Evolutionary conservation across 2,888 invertebrate species (phyloP), one percentile per base, ranked within the genome.

Genomic region (Rhagonycha lutea): DNA sequence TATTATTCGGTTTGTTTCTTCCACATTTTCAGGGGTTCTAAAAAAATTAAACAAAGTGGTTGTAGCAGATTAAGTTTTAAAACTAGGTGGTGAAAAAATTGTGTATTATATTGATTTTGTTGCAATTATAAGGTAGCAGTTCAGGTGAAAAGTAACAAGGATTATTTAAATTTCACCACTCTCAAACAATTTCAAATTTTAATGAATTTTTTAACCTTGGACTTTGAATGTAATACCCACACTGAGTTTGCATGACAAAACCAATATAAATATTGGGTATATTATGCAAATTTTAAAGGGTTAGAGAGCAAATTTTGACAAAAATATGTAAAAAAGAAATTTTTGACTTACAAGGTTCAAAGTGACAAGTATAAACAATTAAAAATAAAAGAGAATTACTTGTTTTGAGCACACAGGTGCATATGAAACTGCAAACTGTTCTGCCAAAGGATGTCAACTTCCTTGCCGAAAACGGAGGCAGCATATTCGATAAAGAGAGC

Each of bases 401-500:
- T 32, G 68, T 18, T 65, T 24, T 65, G 63, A 7, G 63, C 63
- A 24, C 63, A 65, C n/a, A 65, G 26, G 12, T 65, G 23, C 24
- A 65, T 24, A 7, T 65, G 63, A 11, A 65, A 65, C 12, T 65
- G 24, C n/a, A 65, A 65, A 65, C 26, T 65, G 23, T 65, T 26
- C 12, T 65, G 24, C 63, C 63, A 65, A 3, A 65, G 63, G n/a
- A 65, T 65, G n/a, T 65, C 63, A n/a, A 65, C 26, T 5, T 65
- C 63, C 26, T 65, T 65, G 4, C 24, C 23, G 10, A 65, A 26
- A n/a, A 65, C 14, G 26, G 12, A 24, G 24, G 92, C 91, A 14
- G 93, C 92, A 84, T 93, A 93, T 88, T 95, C 94, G 80, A 96
- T 86, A 77, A 96, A 88, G 80, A 95, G 86, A n/a, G 94, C 95